Conservation (phyloP, 2,113 vertebrate species). For the Hemichromis elongatus region DNA sequence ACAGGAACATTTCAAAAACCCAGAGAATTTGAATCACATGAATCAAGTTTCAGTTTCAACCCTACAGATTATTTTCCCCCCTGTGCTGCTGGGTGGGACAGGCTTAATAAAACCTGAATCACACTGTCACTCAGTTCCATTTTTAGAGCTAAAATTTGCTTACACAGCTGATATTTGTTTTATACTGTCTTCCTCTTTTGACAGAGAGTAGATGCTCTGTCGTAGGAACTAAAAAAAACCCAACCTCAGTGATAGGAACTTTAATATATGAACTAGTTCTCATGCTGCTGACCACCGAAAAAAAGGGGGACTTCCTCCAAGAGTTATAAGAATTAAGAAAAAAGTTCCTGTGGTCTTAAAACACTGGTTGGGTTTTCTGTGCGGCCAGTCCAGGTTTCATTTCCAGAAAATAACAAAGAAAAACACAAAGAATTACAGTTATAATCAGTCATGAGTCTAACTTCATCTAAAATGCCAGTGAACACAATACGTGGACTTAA, state of each 20-base stretch:
- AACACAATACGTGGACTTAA: not conserved
- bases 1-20: not conserved
- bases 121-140: fast-evolving
- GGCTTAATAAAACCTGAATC: not conserved
- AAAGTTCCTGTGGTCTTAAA: not conserved
- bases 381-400: fast-evolving
- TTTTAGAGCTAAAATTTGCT: not conserved
- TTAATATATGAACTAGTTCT: not conserved
- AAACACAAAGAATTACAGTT: not conserved
- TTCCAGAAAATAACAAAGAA: not conserved
- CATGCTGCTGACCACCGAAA: not conserved
- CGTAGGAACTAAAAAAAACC: fast-evolving
- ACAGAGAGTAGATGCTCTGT: not conserved
- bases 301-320: not conserved
- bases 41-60: not conserved
- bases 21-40: not conserved
- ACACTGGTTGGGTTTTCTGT: not conserved
- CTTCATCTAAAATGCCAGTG: not conserved
- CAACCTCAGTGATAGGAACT: fast-evolving
- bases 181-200: not conserved
- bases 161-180: not conserved
- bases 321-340: not conserved
- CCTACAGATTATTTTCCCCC: fast-evolving
- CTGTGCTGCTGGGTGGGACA: not conserved
- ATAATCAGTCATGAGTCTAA: not conserved